Percentiles rank a stretch among this genome's conserved stretches.
These are phyloP conservation scores for Balaeniceps rex DNA, from an alignment of 2,113 vertebrate genomes.

Conservation along the genomic window DNA sequence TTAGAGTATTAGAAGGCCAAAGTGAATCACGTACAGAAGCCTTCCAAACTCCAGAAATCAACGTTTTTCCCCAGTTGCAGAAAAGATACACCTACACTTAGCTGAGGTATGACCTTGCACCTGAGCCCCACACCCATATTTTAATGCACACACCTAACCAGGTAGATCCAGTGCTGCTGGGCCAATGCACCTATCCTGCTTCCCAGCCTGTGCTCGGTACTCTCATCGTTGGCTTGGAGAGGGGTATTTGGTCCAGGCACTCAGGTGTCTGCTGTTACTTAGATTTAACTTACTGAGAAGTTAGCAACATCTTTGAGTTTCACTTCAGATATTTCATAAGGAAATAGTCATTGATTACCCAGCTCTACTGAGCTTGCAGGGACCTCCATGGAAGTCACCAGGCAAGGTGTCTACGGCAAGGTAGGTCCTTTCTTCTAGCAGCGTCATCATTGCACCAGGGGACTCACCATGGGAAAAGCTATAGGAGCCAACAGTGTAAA, in stretches of 20 bases:
- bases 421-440: background rate
- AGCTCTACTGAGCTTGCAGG: background rate
- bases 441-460: too few species aligned
- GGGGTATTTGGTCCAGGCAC: background rate
- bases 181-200: background rate
- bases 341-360: background rate
- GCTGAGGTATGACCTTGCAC: background rate
- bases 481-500: background rate
- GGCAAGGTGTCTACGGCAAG: background rate
- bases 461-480: background rate
- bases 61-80: background rate
- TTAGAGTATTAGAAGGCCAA: background rate
- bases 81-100: background rate
- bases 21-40: background rate
- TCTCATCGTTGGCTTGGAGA: background rate
- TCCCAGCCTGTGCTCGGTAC: background rate
- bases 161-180: background rate
- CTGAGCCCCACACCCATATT: background rate
- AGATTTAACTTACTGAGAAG: background rate
- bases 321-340: background rate
- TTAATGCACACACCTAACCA: background rate
- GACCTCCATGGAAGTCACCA: background rate
- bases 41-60: background rate
- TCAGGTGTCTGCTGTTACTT: background rate
- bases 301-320: background rate